These are phyloP conservation scores for Caenorhabditis latens DNA, from an alignment of 1,140 invertebrate species.

Conservation along the genomic window DNA sequence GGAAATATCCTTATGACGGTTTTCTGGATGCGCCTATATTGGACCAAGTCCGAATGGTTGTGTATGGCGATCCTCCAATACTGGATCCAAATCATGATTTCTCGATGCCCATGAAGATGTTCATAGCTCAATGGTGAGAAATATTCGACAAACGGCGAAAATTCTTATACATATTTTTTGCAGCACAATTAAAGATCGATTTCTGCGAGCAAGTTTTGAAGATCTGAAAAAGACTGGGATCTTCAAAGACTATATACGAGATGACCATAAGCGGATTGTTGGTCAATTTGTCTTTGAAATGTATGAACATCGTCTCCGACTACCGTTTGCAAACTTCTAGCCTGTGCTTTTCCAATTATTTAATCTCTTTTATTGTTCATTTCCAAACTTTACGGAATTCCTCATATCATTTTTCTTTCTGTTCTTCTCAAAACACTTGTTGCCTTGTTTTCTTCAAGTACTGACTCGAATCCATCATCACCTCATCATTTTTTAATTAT, in stretches of 20 bases:
- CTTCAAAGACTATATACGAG: constrained; percentile 2
- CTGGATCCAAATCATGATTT: constrained; percentile 61
- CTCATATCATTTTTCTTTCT: constrained; percentile 40
- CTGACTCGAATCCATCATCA: not conserved
- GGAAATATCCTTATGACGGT: constrained; percentile 72
- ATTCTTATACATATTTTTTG: constrained; percentile 6
- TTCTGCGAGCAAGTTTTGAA: constrained; percentile 14
- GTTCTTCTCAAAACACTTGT: not conserved
- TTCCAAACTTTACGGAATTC: not conserved
- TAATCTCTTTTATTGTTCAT: not conserved
- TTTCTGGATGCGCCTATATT: constrained; percentile 71
- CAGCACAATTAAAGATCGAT: constrained; percentile 26
- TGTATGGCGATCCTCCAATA: constrained; percentile 72
- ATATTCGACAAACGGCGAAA: not conserved
- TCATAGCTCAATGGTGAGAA: constrained; percentile 72
- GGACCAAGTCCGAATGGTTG: constrained; percentile 73
- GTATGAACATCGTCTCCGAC: constrained; percentile 21
- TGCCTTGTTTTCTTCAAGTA: not conserved
- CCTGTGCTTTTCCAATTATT: not conserved
- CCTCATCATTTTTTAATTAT: not conserved
- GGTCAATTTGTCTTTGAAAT: not conserved
- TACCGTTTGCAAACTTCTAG: not conserved
- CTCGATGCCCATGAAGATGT: constrained; percentile 66
- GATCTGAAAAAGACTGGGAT: not conserved
- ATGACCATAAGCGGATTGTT: not conserved